These are phyloP conservation scores for Reticulitermes lucifugus DNA, from an alignment of 2,888 invertebrate genomes.

Conservation along the genomic window DNA sequence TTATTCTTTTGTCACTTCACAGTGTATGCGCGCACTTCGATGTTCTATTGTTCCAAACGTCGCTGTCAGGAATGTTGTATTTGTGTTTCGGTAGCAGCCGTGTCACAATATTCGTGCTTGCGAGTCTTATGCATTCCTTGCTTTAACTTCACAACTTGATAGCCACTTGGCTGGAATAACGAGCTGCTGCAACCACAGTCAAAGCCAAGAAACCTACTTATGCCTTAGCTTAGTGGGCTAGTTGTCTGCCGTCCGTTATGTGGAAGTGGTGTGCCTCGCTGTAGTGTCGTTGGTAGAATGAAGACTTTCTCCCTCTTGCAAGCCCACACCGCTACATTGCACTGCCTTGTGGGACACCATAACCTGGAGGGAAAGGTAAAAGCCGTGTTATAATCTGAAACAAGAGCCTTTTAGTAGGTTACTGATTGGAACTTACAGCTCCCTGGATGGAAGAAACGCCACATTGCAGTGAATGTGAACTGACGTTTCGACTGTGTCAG, in stretches of 20 bases:
- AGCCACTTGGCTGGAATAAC: not conserved
- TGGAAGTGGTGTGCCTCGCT: not conserved
- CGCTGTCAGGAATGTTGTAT: not conserved
- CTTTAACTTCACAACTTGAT: too few relatives aligned
- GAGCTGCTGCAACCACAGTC: not conserved
- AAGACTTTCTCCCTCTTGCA: slow-evolving; percentile 5
- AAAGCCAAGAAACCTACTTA: not conserved
- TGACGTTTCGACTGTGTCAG: too few relatives aligned
- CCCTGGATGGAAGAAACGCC: not conserved
- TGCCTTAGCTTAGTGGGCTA: not conserved
- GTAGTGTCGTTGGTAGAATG: not conserved
- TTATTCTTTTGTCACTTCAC: too few relatives aligned
- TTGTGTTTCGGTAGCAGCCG: not conserved
- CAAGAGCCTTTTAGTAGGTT: not conserved
- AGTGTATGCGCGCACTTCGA: not conserved
- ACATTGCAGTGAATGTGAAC: not conserved
- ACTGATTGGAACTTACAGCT: not conserved
- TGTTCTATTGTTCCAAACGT: not conserved
- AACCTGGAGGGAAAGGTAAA: not conserved
- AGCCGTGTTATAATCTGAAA: not conserved
- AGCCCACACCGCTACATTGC: not conserved
- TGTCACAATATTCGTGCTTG: not conserved
- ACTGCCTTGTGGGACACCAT: slow-evolving; percentile 1
- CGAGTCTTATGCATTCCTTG: not conserved
- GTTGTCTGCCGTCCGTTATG: not conserved